Evolutionary conservation across 2,113 vertebrate species (phyloP).

Genomic region (Oophaga pumilio): DNA sequence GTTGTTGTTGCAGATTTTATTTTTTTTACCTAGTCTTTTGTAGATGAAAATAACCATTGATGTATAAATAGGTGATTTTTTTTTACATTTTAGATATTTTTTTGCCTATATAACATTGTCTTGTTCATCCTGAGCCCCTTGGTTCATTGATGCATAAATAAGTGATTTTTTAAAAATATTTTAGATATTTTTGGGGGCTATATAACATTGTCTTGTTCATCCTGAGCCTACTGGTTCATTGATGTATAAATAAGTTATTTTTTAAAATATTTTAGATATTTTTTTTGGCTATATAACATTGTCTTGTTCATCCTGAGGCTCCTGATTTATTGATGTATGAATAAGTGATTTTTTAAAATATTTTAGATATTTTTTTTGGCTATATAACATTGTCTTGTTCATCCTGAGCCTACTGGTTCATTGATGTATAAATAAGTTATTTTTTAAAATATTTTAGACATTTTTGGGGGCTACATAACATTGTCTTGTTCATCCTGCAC

Average conservation of each 20-base stretch:
- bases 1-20: neutral
- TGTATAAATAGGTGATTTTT: neutral
- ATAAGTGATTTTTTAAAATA: no score
- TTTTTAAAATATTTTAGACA: no score
- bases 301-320: no score
- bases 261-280: no score
- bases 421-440: no score
- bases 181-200: neutral
- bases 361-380: neutral
- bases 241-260: no score
- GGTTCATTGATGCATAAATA: neutral
- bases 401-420: neutral
- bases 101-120: neutral
- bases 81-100: neutral
- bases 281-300: no score
- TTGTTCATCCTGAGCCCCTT: neutral
- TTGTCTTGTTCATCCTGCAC: neutral
- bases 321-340: no score
- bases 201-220: no score
- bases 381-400: neutral
- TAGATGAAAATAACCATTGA: neutral
- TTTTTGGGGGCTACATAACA: neutral
- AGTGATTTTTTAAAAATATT: no score
- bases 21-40: neutral
- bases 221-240: no score